Evolutionary conservation across 2,888 invertebrate species (phyloP), one percentile per base, ranked within the genome.

Genomic region (Anticlea derivata): DNA sequence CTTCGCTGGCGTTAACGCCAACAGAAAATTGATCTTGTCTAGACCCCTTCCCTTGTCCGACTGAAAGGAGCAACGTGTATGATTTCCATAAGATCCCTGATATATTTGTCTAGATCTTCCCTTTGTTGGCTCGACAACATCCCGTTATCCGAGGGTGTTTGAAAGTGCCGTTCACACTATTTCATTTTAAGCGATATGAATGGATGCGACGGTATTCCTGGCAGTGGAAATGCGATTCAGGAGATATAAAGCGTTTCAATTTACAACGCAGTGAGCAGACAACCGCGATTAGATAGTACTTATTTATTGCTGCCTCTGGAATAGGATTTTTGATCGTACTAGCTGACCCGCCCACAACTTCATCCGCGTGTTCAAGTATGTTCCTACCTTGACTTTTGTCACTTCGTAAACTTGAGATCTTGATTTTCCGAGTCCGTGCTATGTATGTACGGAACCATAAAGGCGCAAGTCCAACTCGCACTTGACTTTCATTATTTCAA

Each of bases 21-120:
- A n/a, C n/a, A n/a, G n/a, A n/a, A n/a, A n/a, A n/a, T n/a, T n/a
- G n/a, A n/a, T n/a, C n/a, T n/a, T n/a, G 4, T 13, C 7, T 13
- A 31, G 6, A 12, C 12, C 12, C 20, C 27, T 7, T 31, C 34
- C 58, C 58, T 57, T 60, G 35, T 30, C 33, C 20, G 35, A 11
- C 51, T 64, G 61, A 66, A 67, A 62, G 62, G 56, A 58, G 57
- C 52, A 50, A 49, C 76, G 71, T 72, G 69, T 60, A 60, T 71
- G 57, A 76, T 78, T 78, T 72, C 66, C 73, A 77, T 78, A 75
- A 76, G 65, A 70, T 60, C 63, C 55, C 57, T 71, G 73, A 78
- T 77, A 75, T 77, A 80, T 83, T 73, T 68, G 75, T 82, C 77
- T 83, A 73, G 75, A 67, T 74, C 63, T 61, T 65, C 61, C 68